A percentile compares a stretch with the other conserved stretches of the same genome.
These are phyloP conservation scores for Hyposmocoma kahamanoa DNA, from an alignment of 1,140 invertebrate species.

Conservation along the genomic window DNA sequence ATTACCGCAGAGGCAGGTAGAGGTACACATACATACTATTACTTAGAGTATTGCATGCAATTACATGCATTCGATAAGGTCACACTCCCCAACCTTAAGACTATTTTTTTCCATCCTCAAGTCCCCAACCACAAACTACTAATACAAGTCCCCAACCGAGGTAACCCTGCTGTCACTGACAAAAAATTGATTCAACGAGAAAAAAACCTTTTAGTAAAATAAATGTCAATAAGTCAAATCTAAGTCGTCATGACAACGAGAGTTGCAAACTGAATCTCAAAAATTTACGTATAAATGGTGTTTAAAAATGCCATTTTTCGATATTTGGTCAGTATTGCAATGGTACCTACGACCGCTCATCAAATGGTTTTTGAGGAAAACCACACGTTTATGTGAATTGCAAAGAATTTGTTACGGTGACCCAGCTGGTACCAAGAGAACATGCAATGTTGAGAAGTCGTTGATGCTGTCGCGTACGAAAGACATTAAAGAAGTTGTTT, in stretches of 20 bases:
- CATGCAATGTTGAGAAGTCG: conserved; percentile 83
- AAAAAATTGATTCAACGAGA: too few relatives aligned
- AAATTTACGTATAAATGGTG: conserved; percentile 3
- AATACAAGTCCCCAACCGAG: too few relatives aligned
- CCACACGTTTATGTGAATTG: conserved; percentile 91
- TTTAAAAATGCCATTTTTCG: conserved; percentile 72
- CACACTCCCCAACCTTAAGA: too few relatives aligned
- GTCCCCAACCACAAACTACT: too few relatives aligned
- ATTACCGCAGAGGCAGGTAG: too few relatives aligned
- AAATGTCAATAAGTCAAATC: too few relatives aligned
- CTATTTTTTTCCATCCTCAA: too few relatives aligned
- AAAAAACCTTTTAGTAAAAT: too few relatives aligned
- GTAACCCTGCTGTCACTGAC: too few relatives aligned
- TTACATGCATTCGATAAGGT: too few relatives aligned
- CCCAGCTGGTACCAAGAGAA: conserved; percentile 80
- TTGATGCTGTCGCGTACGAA: conserved; percentile 80
- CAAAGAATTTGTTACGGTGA: conserved; percentile 94
- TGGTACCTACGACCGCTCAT: conserved; percentile 83
- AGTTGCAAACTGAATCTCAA: neutral
- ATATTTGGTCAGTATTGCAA: conserved; percentile 75
- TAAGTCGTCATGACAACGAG: conserved; percentile 13
- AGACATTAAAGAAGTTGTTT: conserved; percentile 80
- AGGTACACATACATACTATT: too few relatives aligned
- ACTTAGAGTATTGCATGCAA: too few relatives aligned
- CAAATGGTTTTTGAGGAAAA: conserved; percentile 91